phyloP scores from a whole-genome alignment of 2,888 invertebrate genomes.

The Sipunculus nudus region DNA sequence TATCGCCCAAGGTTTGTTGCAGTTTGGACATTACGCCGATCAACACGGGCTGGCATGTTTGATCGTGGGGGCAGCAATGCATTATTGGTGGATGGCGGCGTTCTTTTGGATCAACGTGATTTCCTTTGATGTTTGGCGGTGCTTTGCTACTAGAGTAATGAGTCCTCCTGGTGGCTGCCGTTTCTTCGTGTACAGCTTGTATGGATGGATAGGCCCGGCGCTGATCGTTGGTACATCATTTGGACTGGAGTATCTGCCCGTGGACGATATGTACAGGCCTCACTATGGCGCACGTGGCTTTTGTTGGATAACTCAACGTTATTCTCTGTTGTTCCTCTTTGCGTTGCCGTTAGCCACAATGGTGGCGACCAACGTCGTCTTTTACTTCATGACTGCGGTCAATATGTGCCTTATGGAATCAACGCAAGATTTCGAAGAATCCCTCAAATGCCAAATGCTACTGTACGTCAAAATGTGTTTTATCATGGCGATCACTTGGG shows the following conservation, averaged over 20 bases:
- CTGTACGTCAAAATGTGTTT: constrained; percentile 43
- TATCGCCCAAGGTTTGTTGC: constrained; percentile 68
- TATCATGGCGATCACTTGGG: constrained; percentile 69
- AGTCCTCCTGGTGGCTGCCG: constrained; percentile 27
- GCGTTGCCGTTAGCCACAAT: constrained; percentile 70
- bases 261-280: constrained; percentile 60
- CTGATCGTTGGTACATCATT: constrained; percentile 53
- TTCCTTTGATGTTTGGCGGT: constrained; percentile 72
- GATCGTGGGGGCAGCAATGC: constrained; percentile 66
- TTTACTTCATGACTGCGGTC: constrained; percentile 70
- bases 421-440: constrained; percentile 16
- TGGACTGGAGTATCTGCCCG: constrained; percentile 66
- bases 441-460: constrained; percentile 18
- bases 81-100: constrained; percentile 70
- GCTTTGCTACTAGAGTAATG: constrained; percentile 49
- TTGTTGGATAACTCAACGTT: constrained; percentile 71
- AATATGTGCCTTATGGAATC: constrained; percentile 64
- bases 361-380: constrained; percentile 68
- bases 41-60: constrained; percentile 56
- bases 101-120: constrained; percentile 72
- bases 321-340: constrained; percentile 71
- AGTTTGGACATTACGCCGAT: constrained; percentile 56
- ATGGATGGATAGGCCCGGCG: constrained; percentile 65
- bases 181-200: constrained; percentile 54
- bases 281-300: constrained; percentile 68